These are phyloP conservation scores for Ispidina picta DNA, from an alignment of 2,797 vertebrate genomes.

Conservation along the genomic window DNA sequence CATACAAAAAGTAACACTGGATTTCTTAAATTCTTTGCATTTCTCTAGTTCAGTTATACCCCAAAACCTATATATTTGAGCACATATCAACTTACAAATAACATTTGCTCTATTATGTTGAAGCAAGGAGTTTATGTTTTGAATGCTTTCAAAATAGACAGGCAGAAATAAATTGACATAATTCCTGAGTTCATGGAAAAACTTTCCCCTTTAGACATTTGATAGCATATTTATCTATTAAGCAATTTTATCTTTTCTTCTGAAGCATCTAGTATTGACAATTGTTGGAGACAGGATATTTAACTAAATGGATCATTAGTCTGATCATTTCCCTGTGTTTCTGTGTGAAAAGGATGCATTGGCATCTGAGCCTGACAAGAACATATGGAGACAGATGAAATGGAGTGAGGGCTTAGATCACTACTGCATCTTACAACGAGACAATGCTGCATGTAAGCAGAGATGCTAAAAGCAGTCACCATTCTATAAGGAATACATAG, in stretches of 20 bases:
- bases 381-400: background rate
- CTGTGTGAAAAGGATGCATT: background rate
- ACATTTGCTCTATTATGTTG: background rate
- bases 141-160: background rate
- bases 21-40: background rate
- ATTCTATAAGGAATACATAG: background rate
- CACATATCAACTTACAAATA: background rate
- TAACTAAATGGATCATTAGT: slow-evolving; percentile 24
- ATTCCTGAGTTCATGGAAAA: background rate
- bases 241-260: background rate
- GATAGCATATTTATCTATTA: background rate
- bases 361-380: background rate
- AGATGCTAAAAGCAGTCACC: background rate
- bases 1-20: background rate
- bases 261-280: background rate
- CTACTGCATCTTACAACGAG: background rate
- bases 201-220: background rate
- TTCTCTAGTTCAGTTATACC: background rate
- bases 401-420: background rate
- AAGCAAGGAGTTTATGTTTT: background rate
- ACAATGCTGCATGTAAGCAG: background rate
- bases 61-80: background rate
- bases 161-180: background rate
- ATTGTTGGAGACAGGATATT: background rate
- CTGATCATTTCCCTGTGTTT: background rate